Base-by-base conservation (phyloP, 2,797 vertebrate genomes). In the Galaxias olidus region DNA sequence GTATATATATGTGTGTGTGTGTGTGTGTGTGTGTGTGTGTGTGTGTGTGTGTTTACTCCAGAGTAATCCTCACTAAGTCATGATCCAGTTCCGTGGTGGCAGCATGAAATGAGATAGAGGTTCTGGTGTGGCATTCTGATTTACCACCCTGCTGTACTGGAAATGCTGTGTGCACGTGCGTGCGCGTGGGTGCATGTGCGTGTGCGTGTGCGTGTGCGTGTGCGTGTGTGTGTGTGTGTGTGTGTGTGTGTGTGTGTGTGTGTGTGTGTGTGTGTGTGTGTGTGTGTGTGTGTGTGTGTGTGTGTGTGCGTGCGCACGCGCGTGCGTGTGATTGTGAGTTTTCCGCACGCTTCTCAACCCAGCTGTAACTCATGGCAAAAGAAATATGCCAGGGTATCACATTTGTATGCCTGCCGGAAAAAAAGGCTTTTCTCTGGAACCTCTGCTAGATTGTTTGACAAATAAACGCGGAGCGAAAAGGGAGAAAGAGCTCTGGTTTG, bases 21-120 rank as follows among this genome's bases (percentile, higher is more conserved):
- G 14, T 14, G 46, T 47, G 9, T 47, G 11, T 12, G 14, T 47
- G 11, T 10, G 46, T 47, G 11, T 47, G 46, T 47, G 46, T 12
- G 46, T 43, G 43, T 46, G 61, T 15, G 54, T 52, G 55, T 15
- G n/a, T 50, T 15, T 63, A 40, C 75, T 55, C 50, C 54, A 1
- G 57, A 68, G 61, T 60, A 81, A 85, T 65, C 68, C 63, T 54
- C 63, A 69, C 57, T 69, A 78, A 84, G 66, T 83, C 82, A 82
- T 66, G 73, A 80, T 74, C 62, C 10, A 9, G 64, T 50, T 72
- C 63, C 55, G 42, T 65, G 44, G 68, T 50, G 12, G 59, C 3
- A 1, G 65, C 50, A 10, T 80, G 77, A 81, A 82, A 81, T 86
- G 66, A 82, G 86, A 87, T 83, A 77, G 75, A 80, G 83, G 73